Base-by-base conservation (phyloP, 2,888 invertebrate species). In the Dynastes grantii region DNA sequence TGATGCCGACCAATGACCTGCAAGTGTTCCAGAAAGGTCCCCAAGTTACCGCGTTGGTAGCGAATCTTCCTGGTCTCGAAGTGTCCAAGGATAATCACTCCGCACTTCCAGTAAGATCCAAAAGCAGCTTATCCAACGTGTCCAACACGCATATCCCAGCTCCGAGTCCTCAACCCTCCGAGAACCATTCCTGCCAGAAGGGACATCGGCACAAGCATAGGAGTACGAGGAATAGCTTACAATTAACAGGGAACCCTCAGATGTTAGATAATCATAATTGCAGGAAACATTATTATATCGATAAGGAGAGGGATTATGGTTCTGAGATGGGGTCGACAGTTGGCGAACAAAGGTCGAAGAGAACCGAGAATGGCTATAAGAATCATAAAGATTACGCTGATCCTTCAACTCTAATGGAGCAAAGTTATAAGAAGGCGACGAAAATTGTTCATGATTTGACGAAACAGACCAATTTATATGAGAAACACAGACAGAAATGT, bases 1-100 rank as follows among this genome's bases (percentile, higher is more conserved):
- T 79, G 1, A 58, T 79, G 6, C 49, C 81, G 0, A 73, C 70
- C 45, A 83, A 79, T 13, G 83, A 84, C n/a, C 55, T 83, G 0
- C 87, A 87, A 79, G 93, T 95, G 67, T 95, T 94, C 86, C 95
- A 95, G 87, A 94, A 95, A 84, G 95, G 95, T 0, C 94, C 94
- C 45, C 95, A 95, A 85, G 94, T 95, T 37, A 95, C 95, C 1
- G 93, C 95, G 0, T 88, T 95, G 27, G 93, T 95, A 0, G 92
- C 92, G 1, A 92, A 92, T 84, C 87, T 93, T 51, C 92, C 93
- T 0, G 92, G 92, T 2, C 86, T 92, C 11, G 91, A 91, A 79
- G 86, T 89, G 0, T 86, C 86, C 58, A 87, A 87, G 81, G 88
- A 89, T 68, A 82, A 82, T 1, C 85, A 86, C 76, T 85, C 85